Conservation (phyloP, 1,140 invertebrate genomes). For the Drosophila guanche region DNA sequence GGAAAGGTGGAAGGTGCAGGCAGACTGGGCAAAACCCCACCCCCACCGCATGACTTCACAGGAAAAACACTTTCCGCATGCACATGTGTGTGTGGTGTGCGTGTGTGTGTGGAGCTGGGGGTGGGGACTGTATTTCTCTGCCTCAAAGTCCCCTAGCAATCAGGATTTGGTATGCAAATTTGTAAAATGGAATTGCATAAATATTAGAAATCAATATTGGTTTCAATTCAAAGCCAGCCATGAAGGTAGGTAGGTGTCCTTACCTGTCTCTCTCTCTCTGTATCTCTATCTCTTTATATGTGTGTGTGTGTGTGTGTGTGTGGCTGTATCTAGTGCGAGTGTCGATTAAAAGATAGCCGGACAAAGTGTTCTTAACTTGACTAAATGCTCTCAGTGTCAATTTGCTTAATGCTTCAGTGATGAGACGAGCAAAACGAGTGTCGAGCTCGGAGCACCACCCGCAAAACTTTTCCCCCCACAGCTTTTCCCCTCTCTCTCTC, state of each 20-base stretch:
- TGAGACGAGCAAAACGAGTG: not conserved
- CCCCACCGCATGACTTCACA: conserved; percentile 36
- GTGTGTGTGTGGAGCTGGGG: conserved; percentile 3
- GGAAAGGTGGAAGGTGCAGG: conserved; percentile 19
- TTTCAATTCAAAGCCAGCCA: conserved; percentile 11
- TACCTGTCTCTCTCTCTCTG: not conserved
- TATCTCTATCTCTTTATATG: not conserved
- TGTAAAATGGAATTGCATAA: conserved; percentile 81
- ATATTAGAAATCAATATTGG: conserved; percentile 81
- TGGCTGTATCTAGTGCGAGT: not conserved
- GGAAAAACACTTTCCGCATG: conserved; percentile 34
- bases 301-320: not conserved
- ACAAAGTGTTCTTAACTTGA: conserved; percentile 49
- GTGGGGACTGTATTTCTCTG: conserved; percentile 4
- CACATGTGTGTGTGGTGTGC: conserved; percentile 15
- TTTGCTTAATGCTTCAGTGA: conserved; percentile 57
- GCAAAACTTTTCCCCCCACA: conserved; percentile 28
- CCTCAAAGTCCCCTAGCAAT: conserved; percentile 76
- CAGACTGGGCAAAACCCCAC: conserved; percentile 5
- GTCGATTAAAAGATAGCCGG: conserved; percentile 72
- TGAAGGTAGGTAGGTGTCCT: too few relatives aligned
- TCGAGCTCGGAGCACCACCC: not conserved
- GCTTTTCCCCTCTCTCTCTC: too few relatives aligned
- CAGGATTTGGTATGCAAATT: conserved; percentile 80
- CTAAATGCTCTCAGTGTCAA: conserved; percentile 74